Conservation (phyloP, 2,797 vertebrate species). For the Morelia viridis region DNA sequence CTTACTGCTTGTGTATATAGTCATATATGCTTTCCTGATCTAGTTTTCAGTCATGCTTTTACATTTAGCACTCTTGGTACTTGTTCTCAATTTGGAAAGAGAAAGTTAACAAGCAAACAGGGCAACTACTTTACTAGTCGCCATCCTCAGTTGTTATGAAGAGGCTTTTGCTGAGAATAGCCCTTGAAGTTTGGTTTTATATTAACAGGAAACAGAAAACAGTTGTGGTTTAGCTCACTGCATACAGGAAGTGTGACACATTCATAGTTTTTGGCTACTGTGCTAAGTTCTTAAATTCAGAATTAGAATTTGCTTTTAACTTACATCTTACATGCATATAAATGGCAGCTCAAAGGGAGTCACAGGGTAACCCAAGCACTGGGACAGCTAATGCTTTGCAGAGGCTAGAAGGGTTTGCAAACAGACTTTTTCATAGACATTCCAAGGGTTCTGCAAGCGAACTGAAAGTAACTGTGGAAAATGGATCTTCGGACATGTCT, state of each 20-base stretch:
- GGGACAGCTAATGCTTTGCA: slow-evolving; percentile 79
- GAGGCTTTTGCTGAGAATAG: slow-evolving; percentile 53
- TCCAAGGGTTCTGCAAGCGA: slow-evolving; percentile 81
- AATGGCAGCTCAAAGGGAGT: slow-evolving; percentile 89
- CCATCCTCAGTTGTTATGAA: slow-evolving; percentile 27
- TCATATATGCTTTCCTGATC: background rate
- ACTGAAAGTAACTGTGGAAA: slow-evolving; percentile 77
- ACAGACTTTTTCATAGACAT: slow-evolving; percentile 85
- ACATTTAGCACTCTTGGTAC: background rate
- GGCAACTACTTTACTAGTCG: slow-evolving; percentile 13
- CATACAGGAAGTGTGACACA: slow-evolving; percentile 88
- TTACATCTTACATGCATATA: slow-evolving; percentile 40
- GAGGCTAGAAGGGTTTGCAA: slow-evolving; percentile 85
- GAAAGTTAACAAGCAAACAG: background rate
- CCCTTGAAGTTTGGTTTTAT: slow-evolving; percentile 65
- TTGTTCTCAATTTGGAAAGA: slow-evolving; percentile 9
- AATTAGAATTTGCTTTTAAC: slow-evolving; percentile 54
- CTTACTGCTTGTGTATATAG: background rate
- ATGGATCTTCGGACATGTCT: slow-evolving; percentile 80
- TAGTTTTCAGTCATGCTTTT: background rate
- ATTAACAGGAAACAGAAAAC: slow-evolving; percentile 78
- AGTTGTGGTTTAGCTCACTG: slow-evolving; percentile 71
- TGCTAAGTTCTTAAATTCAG: slow-evolving; percentile 55
- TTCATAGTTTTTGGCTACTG: slow-evolving; percentile 61
- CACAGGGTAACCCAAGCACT: slow-evolving; percentile 65